Base-by-base conservation (phyloP, 2,888 invertebrate genomes). In the Hydropsyche betteni region DNA sequence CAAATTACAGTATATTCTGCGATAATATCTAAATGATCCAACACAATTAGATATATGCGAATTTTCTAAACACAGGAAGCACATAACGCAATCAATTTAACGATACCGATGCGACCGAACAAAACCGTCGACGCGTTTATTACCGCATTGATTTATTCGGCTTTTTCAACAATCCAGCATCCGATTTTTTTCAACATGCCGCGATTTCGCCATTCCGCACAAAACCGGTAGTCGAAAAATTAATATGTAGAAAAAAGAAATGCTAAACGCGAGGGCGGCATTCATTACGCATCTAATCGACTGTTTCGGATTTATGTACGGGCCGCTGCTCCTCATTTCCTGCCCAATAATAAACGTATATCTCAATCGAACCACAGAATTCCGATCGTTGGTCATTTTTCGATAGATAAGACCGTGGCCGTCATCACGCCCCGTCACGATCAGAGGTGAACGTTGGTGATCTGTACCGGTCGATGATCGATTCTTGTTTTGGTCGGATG, bases 401-500 rank as follows among this genome's bases (percentile, higher is more conserved):
- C 14, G 58, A 58, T 24, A 44, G 44, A 44, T 58, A 58, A 58
- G 58, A 24, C 58, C 16, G 53, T 58, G 24, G 58, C 24, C 58
- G 24, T 58, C 58, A 58, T 58, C 58, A 58, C 58, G 58, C 58
- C 58, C 58, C 58, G 8, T 58, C 58, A 58, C 58, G 58, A 58
- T 58, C 24, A 0, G 8, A 8, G 24, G 24, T 24, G 24, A 24
- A 24, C 24, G 24, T 24, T 24, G 24, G 14, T 24, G 58, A 58
- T 24, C 58, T 58, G 8, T 24, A 16, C 8, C 58, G 14, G 4
- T 58, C 58, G 58, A 58, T 58, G 16, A 58, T 58, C 16, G 16
- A 24, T 24, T 14, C 24, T 24, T 24, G 24, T 24, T 24, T 24
- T 24, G 24, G 24, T 24, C 16, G 24, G 8, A 53, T n/a, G n/a